Percentiles rank a stretch among this genome's conserved stretches.
These are phyloP conservation scores for Aporophyla lueneburgensis DNA, from an alignment of 2,888 invertebrate species.

Conservation along the genomic window DNA sequence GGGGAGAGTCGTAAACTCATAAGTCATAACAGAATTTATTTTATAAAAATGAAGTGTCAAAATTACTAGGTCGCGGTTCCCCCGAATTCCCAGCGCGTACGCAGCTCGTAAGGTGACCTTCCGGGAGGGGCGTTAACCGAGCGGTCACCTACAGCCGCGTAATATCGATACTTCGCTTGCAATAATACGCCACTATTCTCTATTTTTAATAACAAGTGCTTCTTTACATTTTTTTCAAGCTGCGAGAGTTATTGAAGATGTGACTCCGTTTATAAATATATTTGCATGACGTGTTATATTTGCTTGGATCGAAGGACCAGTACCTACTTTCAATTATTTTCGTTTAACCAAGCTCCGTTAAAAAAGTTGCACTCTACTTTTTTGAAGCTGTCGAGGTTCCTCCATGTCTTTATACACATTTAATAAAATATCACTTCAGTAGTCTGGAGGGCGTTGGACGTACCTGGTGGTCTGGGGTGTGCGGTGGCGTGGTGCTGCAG, in stretches of 20 bases:
- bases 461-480: constrained; percentile 87
- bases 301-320: neutral
- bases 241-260: constrained; percentile 41
- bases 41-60: constrained; percentile 64
- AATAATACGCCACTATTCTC: constrained; percentile 66
- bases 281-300: constrained; percentile 16
- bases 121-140: constrained; percentile 81
- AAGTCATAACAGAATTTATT: constrained; percentile 23
- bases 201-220: constrained; percentile 66
- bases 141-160: constrained; percentile 79
- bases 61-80: constrained; percentile 66
- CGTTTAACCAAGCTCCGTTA: neutral
- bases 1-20: neutral
- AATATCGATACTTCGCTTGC: constrained; percentile 32
- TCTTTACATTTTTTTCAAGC: constrained; percentile 49
- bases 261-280: constrained; percentile 19
- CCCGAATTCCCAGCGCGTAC: constrained; percentile 77
- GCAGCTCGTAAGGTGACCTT: constrained; percentile 84
- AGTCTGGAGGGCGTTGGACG: constrained; percentile 60
- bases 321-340: neutral
- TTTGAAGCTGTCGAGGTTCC: constrained; percentile 21
- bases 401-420: neutral
- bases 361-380: neutral
- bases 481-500: constrained; percentile 89
- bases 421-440: neutral